phyloP scores from a whole-genome alignment of 35 echinoderm and acorn worm genomes.

The Nesometra sesokonis region DNA sequence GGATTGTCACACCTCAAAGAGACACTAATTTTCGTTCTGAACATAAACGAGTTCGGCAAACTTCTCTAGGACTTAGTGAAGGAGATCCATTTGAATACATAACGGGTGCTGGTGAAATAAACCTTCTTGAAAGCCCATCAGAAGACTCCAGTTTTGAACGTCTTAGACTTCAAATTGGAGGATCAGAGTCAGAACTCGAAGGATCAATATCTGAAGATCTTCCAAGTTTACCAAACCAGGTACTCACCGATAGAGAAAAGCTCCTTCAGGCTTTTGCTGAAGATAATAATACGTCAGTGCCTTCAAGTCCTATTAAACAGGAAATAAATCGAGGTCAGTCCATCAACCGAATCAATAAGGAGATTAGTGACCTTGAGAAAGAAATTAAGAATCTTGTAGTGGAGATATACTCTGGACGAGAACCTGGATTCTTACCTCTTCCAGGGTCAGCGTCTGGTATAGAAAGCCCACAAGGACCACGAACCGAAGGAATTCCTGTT shows the following conservation, averaged over 20 bases:
- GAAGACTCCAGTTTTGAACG: constrained; percentile 35
- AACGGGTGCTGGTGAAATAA: constrained; percentile 14
- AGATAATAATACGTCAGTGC: background rate
- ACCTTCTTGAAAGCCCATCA: constrained; percentile 43
- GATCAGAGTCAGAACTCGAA: constrained; percentile 36
- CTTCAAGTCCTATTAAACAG: background rate
- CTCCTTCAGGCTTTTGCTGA: background rate
- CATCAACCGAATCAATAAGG: constrained; percentile 14
- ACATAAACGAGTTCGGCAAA: background rate
- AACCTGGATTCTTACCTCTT: constrained; percentile 39
- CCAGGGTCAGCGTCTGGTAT: constrained; percentile 18
- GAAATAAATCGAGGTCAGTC: background rate
- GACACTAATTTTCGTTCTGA: constrained; percentile 13
- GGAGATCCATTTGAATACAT: constrained; percentile 9
- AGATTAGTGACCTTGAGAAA: constrained; percentile 36
- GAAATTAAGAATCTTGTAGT: constrained; percentile 43
- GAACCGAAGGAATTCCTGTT: background rate
- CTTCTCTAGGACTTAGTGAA: background rate
- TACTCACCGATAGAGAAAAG: background rate
- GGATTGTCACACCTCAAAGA: constrained; percentile 40
- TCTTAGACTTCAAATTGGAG: constrained; percentile 23
- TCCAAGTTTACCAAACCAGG: background rate
- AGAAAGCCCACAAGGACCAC: background rate
- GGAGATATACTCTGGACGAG: constrained; percentile 51
- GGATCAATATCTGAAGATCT: constrained; percentile 16